These are phyloP conservation scores for Pantherophis alleghaniensis DNA, from an alignment of 2,797 vertebrate genomes.

Conservation along the genomic window DNA sequence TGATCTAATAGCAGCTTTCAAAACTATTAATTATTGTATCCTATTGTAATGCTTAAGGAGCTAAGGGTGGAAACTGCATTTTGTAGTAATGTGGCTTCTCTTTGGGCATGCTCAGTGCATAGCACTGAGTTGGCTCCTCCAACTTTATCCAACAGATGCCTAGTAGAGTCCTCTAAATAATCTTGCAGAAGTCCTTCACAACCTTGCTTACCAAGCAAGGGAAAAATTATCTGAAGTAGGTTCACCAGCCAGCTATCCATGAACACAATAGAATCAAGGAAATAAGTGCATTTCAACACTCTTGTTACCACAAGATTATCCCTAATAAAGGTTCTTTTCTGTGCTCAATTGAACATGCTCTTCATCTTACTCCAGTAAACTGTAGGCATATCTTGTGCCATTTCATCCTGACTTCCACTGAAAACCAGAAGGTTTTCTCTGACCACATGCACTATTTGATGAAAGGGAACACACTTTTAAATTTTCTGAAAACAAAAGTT, in stretches of 20 bases:
- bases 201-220: not conserved
- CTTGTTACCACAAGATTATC: not conserved
- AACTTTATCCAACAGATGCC: not conserved
- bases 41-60: not conserved
- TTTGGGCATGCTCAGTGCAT: not conserved
- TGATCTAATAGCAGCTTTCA: not conserved
- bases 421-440: not conserved
- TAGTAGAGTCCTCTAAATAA: not conserved
- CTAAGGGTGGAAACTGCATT: not conserved
- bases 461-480: not conserved
- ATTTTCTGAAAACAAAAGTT: not conserved
- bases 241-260: not conserved
- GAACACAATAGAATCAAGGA: not conserved
- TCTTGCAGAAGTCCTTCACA: not conserved
- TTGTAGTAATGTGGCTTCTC: not conserved
- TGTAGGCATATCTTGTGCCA: not conserved
- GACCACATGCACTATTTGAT: not conserved
- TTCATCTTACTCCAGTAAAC: not conserved
- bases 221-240: not conserved
- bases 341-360: not conserved
- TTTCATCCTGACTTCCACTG: not conserved
- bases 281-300: not conserved
- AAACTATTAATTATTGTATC: not conserved
- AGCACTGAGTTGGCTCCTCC: not conserved
- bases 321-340: not conserved